Percentiles rank a stretch among this genome's conserved stretches.
Conservation (phyloP, 1,140 invertebrate genomes). For the Hylyphantes graminicola region DNA sequence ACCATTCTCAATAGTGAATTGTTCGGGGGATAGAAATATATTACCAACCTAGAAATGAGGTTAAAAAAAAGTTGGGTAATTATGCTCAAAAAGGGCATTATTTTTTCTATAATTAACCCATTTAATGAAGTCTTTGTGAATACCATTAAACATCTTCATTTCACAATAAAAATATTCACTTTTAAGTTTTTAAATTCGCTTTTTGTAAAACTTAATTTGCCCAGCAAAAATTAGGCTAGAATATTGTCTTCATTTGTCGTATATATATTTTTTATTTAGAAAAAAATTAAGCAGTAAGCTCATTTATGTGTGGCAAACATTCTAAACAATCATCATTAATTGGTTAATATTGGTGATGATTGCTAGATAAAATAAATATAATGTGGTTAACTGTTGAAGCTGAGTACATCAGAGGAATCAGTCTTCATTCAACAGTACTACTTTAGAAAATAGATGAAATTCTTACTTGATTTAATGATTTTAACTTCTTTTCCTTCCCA, state of each 20-base stretch:
- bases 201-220: too few relatives aligned
- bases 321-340: background rate
- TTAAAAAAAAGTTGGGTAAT: background rate
- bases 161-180: too few relatives aligned
- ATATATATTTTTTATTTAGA: background rate
- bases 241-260: background rate
- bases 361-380: too few relatives aligned
- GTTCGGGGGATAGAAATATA: conserved; percentile 90
- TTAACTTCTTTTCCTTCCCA: conserved; percentile 23
- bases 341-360: background rate
- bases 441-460: background rate
- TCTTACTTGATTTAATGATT: conserved; percentile 36
- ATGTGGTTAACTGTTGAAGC: background rate
- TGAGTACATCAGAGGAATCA: too few relatives aligned
- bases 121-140: too few relatives aligned
- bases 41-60: conserved; percentile 83
- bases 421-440: too few relatives aligned
- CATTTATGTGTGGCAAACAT: background rate
- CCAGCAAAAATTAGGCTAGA: too few relatives aligned
- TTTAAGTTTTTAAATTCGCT: too few relatives aligned
- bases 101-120: too few relatives aligned
- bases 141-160: too few relatives aligned
- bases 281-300: background rate
- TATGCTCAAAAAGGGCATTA: conserved; percentile 1
- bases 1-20: conserved; percentile 95